phyloP scores from a whole-genome alignment of 2,113 vertebrate genomes.

The Callipepla squamata region DNA sequence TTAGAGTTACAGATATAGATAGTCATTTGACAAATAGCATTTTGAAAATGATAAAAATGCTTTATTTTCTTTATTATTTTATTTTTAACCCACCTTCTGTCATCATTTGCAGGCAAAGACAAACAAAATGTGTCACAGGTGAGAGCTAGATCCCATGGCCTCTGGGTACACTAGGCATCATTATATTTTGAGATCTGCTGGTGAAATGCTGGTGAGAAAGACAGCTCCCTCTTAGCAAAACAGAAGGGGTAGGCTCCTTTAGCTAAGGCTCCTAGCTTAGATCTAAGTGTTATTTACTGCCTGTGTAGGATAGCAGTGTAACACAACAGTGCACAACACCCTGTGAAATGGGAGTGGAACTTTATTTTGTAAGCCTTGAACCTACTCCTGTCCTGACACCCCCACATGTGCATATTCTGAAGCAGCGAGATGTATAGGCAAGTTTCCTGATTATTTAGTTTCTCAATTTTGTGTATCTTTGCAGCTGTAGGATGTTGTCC shows the following conservation, averaged over 20 bases:
- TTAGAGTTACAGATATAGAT: background rate
- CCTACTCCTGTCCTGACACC: background rate
- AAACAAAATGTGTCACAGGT: conserved; percentile 3
- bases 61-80: background rate
- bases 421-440: background rate
- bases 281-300: background rate
- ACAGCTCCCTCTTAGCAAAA: background rate
- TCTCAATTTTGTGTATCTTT: background rate
- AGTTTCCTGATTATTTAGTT: background rate
- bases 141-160: background rate
- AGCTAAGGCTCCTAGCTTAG: background rate
- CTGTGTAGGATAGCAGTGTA: background rate
- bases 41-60: conserved; percentile 23
- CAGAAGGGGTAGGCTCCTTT: background rate
- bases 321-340: background rate
- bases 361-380: background rate
- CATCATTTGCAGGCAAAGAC: background rate
- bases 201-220: background rate
- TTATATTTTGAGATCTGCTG: background rate
- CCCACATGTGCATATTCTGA: background rate
- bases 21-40: conserved; percentile 33
- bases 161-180: background rate
- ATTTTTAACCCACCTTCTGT: background rate
- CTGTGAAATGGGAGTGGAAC: background rate
- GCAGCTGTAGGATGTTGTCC: background rate